Evolutionary conservation across 2,797 vertebrate species (phyloP).

Genomic region (Florisuga fusca): DNA sequence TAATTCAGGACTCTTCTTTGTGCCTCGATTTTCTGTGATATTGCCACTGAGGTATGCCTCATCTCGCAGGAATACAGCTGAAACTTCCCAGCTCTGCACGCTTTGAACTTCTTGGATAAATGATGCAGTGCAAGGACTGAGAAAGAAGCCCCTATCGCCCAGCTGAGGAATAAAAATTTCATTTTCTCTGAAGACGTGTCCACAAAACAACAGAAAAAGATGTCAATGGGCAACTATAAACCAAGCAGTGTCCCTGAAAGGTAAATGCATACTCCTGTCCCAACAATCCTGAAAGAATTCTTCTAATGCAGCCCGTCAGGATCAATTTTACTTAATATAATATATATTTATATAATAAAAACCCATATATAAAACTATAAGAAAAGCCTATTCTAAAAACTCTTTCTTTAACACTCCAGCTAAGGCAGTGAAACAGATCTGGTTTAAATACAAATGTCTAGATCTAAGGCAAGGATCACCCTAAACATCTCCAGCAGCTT

Average conservation of each 20-base stretch:
- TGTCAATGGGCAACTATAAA: neutral
- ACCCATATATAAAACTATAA: no score
- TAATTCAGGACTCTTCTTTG: neutral
- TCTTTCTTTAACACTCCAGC: neutral
- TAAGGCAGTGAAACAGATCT: neutral
- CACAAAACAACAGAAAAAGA: neutral
- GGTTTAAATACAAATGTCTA: neutral
- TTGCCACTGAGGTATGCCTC: neutral
- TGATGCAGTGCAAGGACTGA: neutral
- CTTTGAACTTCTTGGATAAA: neutral
- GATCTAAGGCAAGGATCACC: neutral
- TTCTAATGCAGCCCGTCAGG: neutral
- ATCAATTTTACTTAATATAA: neutral
- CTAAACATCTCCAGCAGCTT: neutral
- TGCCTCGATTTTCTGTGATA: neutral
- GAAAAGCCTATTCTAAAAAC: neutral
- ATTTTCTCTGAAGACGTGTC: neutral
- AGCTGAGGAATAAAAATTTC: neutral
- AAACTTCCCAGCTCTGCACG: neutral
- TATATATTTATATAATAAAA: no score
- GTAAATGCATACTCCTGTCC: neutral
- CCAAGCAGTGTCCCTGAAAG: neutral
- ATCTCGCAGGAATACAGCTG: neutral
- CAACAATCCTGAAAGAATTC: neutral
- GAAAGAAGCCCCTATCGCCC: neutral